Evolutionary conservation across 2,113 vertebrate genomes (phyloP).

Genomic region (Antechinus stuartii): DNA sequence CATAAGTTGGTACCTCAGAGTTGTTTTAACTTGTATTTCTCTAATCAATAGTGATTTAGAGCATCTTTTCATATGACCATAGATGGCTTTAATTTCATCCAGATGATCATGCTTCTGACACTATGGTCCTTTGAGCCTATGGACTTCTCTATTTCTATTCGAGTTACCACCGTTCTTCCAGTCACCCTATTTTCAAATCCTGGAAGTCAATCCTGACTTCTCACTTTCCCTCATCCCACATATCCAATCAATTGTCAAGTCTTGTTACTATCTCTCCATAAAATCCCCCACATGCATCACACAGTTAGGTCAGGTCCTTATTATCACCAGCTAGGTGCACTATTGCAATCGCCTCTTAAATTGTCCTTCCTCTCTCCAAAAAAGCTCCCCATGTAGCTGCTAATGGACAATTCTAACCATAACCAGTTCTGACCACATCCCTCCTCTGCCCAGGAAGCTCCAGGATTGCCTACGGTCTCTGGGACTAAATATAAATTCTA

Average conservation of each 20-base stretch:
- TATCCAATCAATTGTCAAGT: background rate
- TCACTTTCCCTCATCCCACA: background rate
- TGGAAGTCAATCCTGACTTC: background rate
- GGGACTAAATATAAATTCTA: background rate
- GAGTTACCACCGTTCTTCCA: background rate
- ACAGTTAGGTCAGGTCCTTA: background rate
- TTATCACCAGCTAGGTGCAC: background rate
- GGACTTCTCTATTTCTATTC: background rate
- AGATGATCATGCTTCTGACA: background rate
- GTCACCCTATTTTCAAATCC: background rate
- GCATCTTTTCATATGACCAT: too few relatives aligned
- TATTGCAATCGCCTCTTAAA: background rate
- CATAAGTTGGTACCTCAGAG: too few relatives aligned
- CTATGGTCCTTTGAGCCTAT: background rate
- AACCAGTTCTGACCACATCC: background rate
- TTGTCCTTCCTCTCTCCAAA: background rate
- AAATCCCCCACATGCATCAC: background rate
- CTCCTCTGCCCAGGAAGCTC: background rate
- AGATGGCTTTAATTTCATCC: too few relatives aligned
- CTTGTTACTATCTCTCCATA: background rate
- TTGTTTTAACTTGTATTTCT: too few relatives aligned
- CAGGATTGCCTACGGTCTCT: background rate
- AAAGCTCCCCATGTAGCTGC: background rate
- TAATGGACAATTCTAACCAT: background rate
- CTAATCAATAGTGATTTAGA: too few relatives aligned